Base-by-base conservation (phyloP, 2,113 vertebrate genomes). In the Irena cyanogastra region DNA sequence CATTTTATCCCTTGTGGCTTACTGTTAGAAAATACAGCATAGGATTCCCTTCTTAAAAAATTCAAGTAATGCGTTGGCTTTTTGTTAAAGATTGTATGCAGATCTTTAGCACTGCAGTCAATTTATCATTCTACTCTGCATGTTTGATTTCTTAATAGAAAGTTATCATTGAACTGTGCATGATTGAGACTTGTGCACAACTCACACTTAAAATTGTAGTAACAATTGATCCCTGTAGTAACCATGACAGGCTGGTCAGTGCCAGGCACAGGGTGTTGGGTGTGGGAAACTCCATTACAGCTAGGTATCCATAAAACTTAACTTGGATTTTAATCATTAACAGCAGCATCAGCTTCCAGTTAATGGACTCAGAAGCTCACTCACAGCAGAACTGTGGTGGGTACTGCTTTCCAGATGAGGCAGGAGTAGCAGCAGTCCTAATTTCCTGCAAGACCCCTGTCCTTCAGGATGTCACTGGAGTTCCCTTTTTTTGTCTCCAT, bases 221-320 rank as follows among this genome's bases (percentile, higher is more conserved):
- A 37, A 77, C 17, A 59, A 7, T 15, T 86, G 39, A n/a, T 85
- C 45, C 16, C 4, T 19, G 42, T 30, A 65, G 24, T n/a, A 52
- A 30, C 17, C 0, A 1, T 26, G 45, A 64, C 24, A 70, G 23
- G n/a, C 31, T 16, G 5, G 18, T 45, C 27, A 66, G 52, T 42
- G 54, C 50, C 1, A 0, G 22, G 49, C 33, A 45, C 1, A 2
- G 44, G 20, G 10, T 3, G 0, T 6, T 64, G 76, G 52, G 24
- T 42, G 35, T 31, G 37, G 41, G 49, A 75, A 76, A 65, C 24
- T 75, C 60, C n/a, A 16, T 66, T 83, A 81, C 59, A 83, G 7
- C 10, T 42, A 3, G 9, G 7, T 63, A 15, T 31, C 47, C 57
- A 16, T 76, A 72, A 75, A 84, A 31, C 8, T 86, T 66, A 30